Conservation (phyloP, 2,797 vertebrate species). For the Rhinophrynus dorsalis region DNA sequence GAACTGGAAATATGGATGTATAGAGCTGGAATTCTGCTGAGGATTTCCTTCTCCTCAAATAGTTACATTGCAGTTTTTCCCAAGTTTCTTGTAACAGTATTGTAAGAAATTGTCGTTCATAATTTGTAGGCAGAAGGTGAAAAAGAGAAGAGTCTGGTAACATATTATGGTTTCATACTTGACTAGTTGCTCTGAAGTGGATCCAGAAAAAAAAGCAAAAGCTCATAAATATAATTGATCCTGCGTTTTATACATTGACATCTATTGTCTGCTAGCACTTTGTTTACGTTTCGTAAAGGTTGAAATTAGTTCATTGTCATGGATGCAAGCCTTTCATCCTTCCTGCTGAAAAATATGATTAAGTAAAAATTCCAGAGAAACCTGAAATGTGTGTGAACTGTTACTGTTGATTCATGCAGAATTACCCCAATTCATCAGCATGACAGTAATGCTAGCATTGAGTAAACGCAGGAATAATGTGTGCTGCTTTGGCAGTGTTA, state of each 20-base stretch:
- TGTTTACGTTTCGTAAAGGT: slow-evolving; percentile 37
- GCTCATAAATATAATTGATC: slow-evolving; percentile 29
- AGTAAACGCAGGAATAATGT: slow-evolving; percentile 53
- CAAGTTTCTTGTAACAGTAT: no score
- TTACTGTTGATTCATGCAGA: slow-evolving; percentile 51
- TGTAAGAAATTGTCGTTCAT: slow-evolving; percentile 7
- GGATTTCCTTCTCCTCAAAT: no score
- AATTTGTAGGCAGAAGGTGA: slow-evolving; percentile 43
- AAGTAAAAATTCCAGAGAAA: slow-evolving; percentile 51
- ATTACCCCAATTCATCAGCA: slow-evolving; percentile 50
- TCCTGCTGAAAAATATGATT: slow-evolving; percentile 33
- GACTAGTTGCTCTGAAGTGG: slow-evolving; percentile 37
- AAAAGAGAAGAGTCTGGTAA: slow-evolving; percentile 43
- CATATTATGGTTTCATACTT: slow-evolving; percentile 23
- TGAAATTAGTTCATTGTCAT: slow-evolving; percentile 40
- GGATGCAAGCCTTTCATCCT: slow-evolving; percentile 45
- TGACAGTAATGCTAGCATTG: slow-evolving; percentile 51
- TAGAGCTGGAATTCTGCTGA: no score
- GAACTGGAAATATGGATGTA: no score
- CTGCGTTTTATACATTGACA: slow-evolving; percentile 37
- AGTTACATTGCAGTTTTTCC: no score
- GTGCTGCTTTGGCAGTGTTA: slow-evolving; percentile 49
- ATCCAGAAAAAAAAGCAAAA: slow-evolving; percentile 40
- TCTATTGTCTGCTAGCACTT: slow-evolving; percentile 32
- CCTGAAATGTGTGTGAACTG: slow-evolving; percentile 45